phyloP scores from a whole-genome alignment of 37 sponge, comb jelly and placozoan species.

The Cliona cf. orientalis region DNA sequence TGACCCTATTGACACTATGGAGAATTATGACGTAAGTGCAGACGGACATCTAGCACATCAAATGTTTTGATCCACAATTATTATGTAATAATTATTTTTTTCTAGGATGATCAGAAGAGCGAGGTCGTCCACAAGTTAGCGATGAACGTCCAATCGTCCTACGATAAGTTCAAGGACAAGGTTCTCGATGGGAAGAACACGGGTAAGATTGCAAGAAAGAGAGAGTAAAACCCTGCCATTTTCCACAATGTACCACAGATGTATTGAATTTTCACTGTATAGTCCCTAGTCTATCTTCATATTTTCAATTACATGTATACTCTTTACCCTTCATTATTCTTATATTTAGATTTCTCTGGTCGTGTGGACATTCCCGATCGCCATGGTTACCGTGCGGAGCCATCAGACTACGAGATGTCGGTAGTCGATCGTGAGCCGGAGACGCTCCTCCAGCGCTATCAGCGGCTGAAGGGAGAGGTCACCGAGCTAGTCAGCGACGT shows the following conservation, averaged over 20 bases:
- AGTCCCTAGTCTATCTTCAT: no score
- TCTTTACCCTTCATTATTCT: no score
- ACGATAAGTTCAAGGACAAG: constrained; percentile 49
- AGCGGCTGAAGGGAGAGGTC: constrained; percentile 70
- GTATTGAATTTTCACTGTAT: no score
- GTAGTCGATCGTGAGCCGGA: constrained; percentile 22
- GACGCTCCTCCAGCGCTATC: constrained; percentile 66
- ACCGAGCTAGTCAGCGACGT: constrained; percentile 60
- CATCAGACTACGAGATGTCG: constrained; percentile 33
- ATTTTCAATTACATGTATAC: no score
- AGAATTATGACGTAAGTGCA: constrained; percentile 49
- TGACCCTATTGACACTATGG: neutral
- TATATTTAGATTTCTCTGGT: constrained; percentile 61
- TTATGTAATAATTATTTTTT: neutral
- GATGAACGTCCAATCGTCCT: constrained; percentile 31
- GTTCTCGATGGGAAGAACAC: constrained; percentile 22
- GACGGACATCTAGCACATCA: no score
- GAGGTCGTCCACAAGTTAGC: constrained; percentile 26
- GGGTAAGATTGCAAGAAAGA: constrained; percentile 31
- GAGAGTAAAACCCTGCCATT: no score
- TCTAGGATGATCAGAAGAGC: constrained; percentile 63
- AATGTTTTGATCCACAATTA: no score
- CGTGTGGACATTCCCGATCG: constrained; percentile 17
- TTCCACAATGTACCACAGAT: no score
- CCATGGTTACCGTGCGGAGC: constrained; percentile 52